A percentile compares a stretch with the other conserved stretches of the same genome.
Conservation (phyloP, 1,140 invertebrate genomes). For the Steinernema khuongi region DNA sequence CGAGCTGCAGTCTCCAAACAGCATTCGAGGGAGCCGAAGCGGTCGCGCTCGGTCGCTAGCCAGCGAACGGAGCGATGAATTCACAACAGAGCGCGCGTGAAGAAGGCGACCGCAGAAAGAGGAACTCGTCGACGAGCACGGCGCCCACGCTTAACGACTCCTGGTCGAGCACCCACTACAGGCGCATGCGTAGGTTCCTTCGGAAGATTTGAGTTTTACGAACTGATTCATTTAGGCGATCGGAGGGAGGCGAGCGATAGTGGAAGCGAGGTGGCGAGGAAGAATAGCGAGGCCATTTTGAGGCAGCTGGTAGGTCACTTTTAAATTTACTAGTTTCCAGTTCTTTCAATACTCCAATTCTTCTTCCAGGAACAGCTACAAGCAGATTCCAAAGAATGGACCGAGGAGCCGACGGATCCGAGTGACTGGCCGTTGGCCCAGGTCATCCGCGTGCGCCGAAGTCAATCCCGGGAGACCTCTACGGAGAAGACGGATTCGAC, state of each 20-base stretch:
- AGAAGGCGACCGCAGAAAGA: neutral
- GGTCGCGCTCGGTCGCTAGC: neutral
- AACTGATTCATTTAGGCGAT: neutral
- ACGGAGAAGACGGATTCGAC: neutral
- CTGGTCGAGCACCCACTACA: neutral
- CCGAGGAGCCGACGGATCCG: neutral
- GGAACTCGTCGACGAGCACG: neutral
- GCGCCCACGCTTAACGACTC: neutral
- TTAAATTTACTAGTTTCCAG: too few relatives aligned
- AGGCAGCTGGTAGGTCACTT: neutral
- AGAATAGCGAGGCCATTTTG: neutral
- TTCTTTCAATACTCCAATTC: neutral
- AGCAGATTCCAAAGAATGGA: neutral
- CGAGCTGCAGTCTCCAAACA: neutral
- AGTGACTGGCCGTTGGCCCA: neutral
- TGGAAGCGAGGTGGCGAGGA: neutral
- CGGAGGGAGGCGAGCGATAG: neutral
- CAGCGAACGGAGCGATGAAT: neutral
- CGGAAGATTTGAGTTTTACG: neutral
- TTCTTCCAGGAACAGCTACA: neutral
- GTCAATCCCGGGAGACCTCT: neutral
- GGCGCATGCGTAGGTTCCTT: neutral
- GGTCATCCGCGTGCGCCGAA: neutral
- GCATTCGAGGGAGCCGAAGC: neutral
- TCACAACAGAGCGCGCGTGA: neutral